A percentile compares a stretch with the other conserved stretches of the same genome.
Conservation (phyloP, 1,140 invertebrate genomes). For the Drosophila ironensis region DNA sequence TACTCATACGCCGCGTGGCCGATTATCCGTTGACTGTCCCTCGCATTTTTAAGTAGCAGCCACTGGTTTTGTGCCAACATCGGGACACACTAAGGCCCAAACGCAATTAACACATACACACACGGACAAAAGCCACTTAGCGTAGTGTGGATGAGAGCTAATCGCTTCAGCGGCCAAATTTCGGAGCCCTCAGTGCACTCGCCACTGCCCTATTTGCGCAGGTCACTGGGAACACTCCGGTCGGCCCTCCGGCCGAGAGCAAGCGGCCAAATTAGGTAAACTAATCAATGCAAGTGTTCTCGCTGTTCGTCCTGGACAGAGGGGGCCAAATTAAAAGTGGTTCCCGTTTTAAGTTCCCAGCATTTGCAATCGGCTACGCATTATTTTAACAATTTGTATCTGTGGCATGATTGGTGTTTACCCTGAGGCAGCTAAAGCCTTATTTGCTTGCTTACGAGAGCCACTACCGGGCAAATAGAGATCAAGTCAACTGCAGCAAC, state of each 20-base stretch:
- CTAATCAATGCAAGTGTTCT: conserved; percentile 55
- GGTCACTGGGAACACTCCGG: not conserved
- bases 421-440: conserved; percentile 61
- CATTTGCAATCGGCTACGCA: conserved; percentile 5
- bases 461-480: conserved; percentile 25
- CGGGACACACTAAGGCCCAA: conserved; percentile 34
- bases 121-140: conserved; percentile 4
- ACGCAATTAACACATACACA: conserved; percentile 57
- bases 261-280: conserved; percentile 27
- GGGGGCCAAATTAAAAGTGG: conserved; percentile 22
- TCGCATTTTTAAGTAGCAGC: not conserved
- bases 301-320: conserved; percentile 24
- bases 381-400: conserved; percentile 16
- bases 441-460: conserved; percentile 49
- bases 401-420: conserved; percentile 15
- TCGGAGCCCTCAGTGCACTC: not conserved
- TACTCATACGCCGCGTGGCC: conserved; percentile 37
- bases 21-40: not conserved
- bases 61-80: conserved; percentile 7
- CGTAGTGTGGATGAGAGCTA: conserved; percentile 18
- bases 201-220: too few species aligned
- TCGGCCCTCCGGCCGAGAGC: not conserved
- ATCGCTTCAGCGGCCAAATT: conserved; percentile 8
- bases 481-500: conserved; percentile 40
- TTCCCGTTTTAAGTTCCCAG: conserved; percentile 9